Evolutionary conservation across 2,113 vertebrate genomes (phyloP), one percentile per base, ranked within the genome.

Genomic region (Trogon surrucura): DNA sequence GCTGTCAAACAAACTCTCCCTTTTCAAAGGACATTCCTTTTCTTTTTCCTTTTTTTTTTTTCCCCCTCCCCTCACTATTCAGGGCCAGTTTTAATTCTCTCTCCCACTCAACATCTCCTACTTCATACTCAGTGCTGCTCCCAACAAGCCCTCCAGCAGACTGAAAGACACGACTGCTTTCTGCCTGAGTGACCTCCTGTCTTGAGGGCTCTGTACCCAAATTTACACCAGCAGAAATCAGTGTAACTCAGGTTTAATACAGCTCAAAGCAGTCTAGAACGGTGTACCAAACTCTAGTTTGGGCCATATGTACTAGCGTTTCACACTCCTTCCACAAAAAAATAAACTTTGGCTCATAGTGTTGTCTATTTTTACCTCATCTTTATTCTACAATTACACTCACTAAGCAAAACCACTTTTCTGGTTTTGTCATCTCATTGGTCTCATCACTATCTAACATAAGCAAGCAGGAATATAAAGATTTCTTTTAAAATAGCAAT

Each of bases 181-280:
- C 89, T 91, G 91, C 95, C 54, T 93, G 86, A 18, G 48, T 95
- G 86, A 89, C 70, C 94, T 96, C 74, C 70, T 88, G 32, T 80
- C 95, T 92, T 65, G 47, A 69, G 54, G 62, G 84, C 87, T 88
- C 84, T 61, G 23, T 85, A 81, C 84, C 61, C 80, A 89, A 56
- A 91, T 92, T 95, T 92, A 86, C 83, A 87, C 82, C 53, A 81
- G 34, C 48, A 93, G 71, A 95, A 94, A 93, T 77, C 62, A 75
- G 69, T 16, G 57, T 70, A 92, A 87, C 41, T 91, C 80, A 87
- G 65, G 89, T 92, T 95, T 86, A 95, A 95, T 92, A 87, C 65
- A 96, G 77, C 80, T 78, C 94, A 95, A 92, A 89, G 80, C 41
- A 81, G 38, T 81, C 77, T 90, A 89, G 80, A 91, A 93, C 57